Conservation (phyloP, 2,113 vertebrate species). For the Chloebia gouldiae region DNA sequence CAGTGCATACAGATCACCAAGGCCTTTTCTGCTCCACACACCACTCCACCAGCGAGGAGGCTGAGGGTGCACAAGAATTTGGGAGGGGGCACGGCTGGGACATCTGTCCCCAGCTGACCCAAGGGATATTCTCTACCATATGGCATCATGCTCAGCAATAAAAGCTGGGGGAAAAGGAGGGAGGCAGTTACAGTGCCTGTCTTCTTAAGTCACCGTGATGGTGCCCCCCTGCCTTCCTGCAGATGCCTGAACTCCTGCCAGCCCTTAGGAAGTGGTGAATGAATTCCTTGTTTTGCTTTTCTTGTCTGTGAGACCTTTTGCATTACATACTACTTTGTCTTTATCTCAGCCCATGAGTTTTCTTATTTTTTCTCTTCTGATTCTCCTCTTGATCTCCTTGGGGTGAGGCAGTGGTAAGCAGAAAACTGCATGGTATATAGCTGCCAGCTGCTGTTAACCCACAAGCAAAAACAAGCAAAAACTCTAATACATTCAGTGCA, state of each 20-base stretch:
- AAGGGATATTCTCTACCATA: not conserved
- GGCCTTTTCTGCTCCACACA: not conserved
- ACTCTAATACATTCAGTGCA: not conserved
- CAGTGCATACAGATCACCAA: accelerated
- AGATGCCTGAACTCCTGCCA: not conserved
- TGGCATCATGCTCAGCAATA: not conserved
- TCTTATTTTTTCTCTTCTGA: not conserved
- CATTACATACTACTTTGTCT: not conserved
- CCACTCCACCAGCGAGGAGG: accelerated
- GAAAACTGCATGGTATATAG: not conserved
- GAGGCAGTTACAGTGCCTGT: accelerated
- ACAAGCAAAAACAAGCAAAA: too few relatives aligned
- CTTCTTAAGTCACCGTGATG: not conserved
- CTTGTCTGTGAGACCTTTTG: not conserved
- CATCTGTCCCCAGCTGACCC: not conserved
- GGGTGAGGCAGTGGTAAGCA: accelerated
- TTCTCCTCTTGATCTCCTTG: not conserved
- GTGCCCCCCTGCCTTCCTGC: not conserved
- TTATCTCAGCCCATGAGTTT: not conserved
- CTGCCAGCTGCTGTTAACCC: not conserved
- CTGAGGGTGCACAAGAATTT: not conserved
- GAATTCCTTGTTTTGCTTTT: not conserved
- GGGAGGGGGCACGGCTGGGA: not conserved
- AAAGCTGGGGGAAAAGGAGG: not conserved
- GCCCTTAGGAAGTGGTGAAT: not conserved